These are phyloP conservation scores for Hecatera dysodea DNA, from an alignment of 2,888 invertebrate species.

Conservation along the genomic window DNA sequence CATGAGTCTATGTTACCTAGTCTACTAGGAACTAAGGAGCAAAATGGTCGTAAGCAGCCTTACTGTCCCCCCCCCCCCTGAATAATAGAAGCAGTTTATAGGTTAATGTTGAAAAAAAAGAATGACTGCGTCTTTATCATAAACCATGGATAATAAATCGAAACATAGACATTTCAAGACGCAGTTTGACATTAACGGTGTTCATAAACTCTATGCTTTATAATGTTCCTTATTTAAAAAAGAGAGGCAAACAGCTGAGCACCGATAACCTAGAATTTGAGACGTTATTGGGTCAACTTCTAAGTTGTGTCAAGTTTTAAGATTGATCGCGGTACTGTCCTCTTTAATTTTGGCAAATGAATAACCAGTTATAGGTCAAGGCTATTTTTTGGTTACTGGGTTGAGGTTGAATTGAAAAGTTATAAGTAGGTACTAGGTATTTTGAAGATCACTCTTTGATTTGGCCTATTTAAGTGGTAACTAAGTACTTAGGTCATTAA, in stretches of 20 bases:
- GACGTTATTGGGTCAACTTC: background rate
- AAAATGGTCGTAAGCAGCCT: background rate
- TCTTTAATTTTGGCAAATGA: constrained; percentile 28
- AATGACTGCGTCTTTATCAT: background rate
- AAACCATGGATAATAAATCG: background rate
- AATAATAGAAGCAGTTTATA: background rate
- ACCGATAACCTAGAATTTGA: background rate
- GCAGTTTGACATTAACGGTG: background rate
- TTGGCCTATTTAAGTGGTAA: background rate
- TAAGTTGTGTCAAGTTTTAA: constrained; percentile 24
- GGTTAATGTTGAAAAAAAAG: background rate
- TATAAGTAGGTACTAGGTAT: background rate
- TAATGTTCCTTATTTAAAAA: constrained; percentile 6
- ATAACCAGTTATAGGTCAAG: constrained; percentile 24
- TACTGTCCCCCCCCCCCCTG: background rate
- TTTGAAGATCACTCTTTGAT: background rate
- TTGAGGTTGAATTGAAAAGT: background rate
- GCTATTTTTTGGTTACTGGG: constrained; percentile 1
- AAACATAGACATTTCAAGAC: background rate
- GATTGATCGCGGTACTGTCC: constrained; percentile 18
- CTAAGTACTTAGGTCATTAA: background rate
- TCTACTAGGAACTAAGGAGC: background rate
- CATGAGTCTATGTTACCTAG: background rate
- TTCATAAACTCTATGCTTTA: background rate
- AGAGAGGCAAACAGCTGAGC: constrained; percentile 7